phyloP scores from a whole-genome alignment of 2,888 invertebrate genomes.

The Seira ritae region DNA sequence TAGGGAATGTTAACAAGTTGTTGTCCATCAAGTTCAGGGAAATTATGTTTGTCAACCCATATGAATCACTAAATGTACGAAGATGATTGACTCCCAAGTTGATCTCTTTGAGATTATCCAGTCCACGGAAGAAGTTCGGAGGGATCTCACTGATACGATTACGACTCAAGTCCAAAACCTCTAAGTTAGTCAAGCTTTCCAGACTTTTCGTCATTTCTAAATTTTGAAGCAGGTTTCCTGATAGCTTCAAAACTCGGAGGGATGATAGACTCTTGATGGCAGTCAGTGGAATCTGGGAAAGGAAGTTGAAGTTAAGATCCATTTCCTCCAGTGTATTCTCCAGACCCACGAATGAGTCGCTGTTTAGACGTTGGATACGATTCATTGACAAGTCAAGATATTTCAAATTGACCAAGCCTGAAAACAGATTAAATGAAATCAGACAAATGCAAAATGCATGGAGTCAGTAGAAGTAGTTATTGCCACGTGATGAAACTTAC shows the following conservation, averaged over 20 bases:
- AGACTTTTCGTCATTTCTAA: constrained; percentile 84
- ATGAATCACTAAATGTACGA: constrained; percentile 82
- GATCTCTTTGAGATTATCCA: constrained; percentile 83
- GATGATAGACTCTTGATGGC: constrained; percentile 84
- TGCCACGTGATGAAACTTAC: neutral
- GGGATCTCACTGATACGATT: constrained; percentile 89
- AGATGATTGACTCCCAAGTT: constrained; percentile 91
- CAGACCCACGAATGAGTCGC: constrained; percentile 85
- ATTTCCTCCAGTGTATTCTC: constrained; percentile 84
- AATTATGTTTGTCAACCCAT: constrained; percentile 86
- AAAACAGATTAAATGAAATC: neutral
- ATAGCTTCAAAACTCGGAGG: constrained; percentile 86
- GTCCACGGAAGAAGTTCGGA: constrained; percentile 87
- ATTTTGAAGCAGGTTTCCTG: constrained; percentile 90
- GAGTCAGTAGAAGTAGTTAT: too few species aligned
- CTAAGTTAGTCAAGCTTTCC: constrained; percentile 81
- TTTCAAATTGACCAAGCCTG: constrained; percentile 81
- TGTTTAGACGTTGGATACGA: constrained; percentile 86
- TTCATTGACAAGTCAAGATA: constrained; percentile 86
- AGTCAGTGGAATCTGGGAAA: constrained; percentile 87
- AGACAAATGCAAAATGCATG: neutral
- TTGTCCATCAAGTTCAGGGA: constrained; percentile 89
- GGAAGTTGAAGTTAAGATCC: constrained; percentile 91
- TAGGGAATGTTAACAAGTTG: constrained; percentile 90
- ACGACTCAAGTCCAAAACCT: constrained; percentile 83